Conservation (phyloP, 2,797 vertebrate species). For the Coracias cyanogaster region DNA sequence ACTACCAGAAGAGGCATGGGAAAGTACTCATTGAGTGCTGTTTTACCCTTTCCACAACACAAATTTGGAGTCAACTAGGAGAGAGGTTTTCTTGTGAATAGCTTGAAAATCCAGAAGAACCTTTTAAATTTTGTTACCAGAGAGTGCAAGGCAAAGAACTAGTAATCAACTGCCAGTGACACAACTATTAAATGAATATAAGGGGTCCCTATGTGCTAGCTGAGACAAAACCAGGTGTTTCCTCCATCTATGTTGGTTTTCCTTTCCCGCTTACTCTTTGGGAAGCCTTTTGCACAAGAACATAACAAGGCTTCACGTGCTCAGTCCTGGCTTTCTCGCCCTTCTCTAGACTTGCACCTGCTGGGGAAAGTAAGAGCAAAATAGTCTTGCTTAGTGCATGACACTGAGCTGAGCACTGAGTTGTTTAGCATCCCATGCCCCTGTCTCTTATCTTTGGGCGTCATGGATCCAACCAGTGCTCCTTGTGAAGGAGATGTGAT, state of each 20-base stretch:
- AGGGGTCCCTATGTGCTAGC: background rate
- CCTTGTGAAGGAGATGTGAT: accelerated
- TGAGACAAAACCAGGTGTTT: background rate
- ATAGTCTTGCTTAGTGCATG: background rate
- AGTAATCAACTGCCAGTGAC: background rate
- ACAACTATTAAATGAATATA: background rate
- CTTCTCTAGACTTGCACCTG: background rate
- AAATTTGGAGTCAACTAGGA: background rate
- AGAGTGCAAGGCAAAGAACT: background rate
- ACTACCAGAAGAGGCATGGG: background rate
- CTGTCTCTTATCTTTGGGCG: background rate
- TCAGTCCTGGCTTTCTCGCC: background rate
- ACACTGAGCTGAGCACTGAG: background rate
- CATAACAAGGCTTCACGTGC: accelerated
- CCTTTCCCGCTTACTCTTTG: accelerated
- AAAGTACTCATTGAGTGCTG: background rate
- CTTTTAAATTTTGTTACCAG: background rate
- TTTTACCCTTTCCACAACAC: background rate
- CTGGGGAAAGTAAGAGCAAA: background rate
- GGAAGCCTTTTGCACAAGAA: background rate
- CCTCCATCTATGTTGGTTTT: background rate
- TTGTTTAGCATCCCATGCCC: accelerated
- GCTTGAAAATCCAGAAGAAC: background rate
- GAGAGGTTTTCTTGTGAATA: background rate
- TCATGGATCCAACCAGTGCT: accelerated